Conservation (phyloP, 2,888 invertebrate genomes). For the Linyphia triangularis region DNA sequence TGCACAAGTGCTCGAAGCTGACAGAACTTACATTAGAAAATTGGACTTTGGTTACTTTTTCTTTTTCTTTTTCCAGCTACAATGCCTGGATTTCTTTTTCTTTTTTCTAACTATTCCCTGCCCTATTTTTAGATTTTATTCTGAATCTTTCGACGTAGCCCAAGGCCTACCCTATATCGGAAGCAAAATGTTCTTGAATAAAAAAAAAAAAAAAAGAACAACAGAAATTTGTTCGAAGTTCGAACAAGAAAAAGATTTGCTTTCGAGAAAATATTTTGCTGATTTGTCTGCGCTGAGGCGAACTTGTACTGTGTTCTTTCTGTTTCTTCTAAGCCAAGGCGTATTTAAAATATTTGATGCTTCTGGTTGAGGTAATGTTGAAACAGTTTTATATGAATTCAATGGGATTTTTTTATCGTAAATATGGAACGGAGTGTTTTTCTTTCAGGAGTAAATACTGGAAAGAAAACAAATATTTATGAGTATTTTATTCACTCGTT, state of each 20-base stretch:
- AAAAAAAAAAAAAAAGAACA: slow-evolving; percentile 3
- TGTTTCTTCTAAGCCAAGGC: not conserved
- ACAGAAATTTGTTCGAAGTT: not conserved
- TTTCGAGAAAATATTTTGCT: slow-evolving; percentile 40
- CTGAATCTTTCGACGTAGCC: slow-evolving; percentile 34
- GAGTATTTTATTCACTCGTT: too few relatives aligned
- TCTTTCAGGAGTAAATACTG: too few relatives aligned
- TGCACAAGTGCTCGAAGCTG: slow-evolving; percentile 27
- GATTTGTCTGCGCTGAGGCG: slow-evolving; percentile 15
- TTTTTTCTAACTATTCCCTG: slow-evolving; percentile 7
- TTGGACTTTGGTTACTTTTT: slow-evolving; percentile 58
- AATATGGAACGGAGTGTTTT: too few relatives aligned
- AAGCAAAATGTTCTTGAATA: not conserved
- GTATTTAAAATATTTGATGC: slow-evolving; percentile 14
- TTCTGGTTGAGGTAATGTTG: not conserved
- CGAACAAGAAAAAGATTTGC: not conserved
- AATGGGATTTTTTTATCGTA: too few relatives aligned
- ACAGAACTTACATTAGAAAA: slow-evolving; percentile 61
- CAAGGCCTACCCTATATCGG: slow-evolving; percentile 14
- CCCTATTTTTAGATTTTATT: slow-evolving; percentile 47
- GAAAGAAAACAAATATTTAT: too few relatives aligned
- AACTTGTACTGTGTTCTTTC: not conserved
- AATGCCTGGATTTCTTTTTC: slow-evolving; percentile 13
- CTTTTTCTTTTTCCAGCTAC: slow-evolving; percentile 7
- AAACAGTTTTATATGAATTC: too few relatives aligned